Evolutionary conservation across 1,140 invertebrate species (phyloP).

Genomic region (Proctacanthus coquilletti): DNA sequence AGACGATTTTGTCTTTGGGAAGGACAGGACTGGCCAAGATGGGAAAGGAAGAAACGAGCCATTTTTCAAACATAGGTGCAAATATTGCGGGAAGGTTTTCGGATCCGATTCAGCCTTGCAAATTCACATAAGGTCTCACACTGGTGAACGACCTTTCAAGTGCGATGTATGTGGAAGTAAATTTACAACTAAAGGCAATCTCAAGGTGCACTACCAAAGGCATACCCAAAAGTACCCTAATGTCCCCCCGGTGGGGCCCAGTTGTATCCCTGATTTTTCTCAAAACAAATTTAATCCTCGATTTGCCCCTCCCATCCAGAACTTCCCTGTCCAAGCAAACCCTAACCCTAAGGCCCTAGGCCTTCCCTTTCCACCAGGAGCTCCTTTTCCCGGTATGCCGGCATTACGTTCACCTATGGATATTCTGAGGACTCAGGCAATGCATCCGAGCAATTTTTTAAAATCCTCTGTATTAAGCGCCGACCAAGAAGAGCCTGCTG

Average conservation of each 20-base stretch:
- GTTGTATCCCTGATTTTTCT: no score
- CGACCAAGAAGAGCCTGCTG: background rate
- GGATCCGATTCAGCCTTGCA: conserved; percentile 90
- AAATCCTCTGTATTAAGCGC: no score
- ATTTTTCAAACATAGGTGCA: conserved; percentile 92
- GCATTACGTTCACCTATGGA: no score
- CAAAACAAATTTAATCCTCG: no score
- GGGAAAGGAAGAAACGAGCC: conserved; percentile 55
- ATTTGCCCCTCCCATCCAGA: no score
- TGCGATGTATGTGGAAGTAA: conserved; percentile 95
- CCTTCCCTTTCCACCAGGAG: no score
- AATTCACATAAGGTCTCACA: conserved; percentile 90
- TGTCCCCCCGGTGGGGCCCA: no score
- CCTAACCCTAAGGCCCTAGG: no score
- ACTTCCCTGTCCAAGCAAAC: no score
- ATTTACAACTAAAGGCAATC: conserved; percentile 95
- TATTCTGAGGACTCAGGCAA: no score
- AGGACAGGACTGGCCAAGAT: conserved; percentile 28
- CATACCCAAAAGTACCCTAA: conserved; percentile 87
- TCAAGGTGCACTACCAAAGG: conserved; percentile 93
- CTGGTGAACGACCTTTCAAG: conserved; percentile 93
- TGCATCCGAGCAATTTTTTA: no score
- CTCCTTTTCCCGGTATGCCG: no score
- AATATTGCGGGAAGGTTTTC: conserved; percentile 97
- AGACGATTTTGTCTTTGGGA: conserved; percentile 70